Percentiles rank a stretch among this genome's conserved stretches.
phyloP scores from a whole-genome alignment of 2,113 vertebrate genomes.

The Macroglossus sobrinus region DNA sequence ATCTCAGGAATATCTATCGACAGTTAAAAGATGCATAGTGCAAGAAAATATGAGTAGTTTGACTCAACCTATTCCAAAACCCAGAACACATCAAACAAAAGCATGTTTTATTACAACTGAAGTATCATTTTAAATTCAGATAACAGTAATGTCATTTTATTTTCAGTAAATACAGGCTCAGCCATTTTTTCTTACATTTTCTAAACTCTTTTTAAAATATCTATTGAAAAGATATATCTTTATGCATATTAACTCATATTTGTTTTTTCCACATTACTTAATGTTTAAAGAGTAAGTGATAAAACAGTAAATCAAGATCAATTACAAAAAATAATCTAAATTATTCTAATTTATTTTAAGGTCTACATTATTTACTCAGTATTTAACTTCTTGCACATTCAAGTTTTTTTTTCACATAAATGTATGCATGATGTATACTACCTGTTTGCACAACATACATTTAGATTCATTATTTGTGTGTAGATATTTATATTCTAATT shows the following conservation, averaged over 20 bases:
- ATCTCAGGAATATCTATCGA: neutral
- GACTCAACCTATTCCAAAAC: neutral
- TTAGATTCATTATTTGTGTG: neutral
- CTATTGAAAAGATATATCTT: neutral
- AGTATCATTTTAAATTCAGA: neutral
- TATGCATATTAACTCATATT: neutral
- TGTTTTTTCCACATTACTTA: neutral
- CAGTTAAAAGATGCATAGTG: neutral
- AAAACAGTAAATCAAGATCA: neutral
- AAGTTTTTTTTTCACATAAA: constrained; percentile 6
- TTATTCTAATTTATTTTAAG: neutral
- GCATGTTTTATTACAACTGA: neutral
- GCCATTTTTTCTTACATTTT: neutral
- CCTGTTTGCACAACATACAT: neutral
- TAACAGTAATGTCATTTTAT: neutral
- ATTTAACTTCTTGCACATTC: neutral
- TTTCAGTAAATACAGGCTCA: neutral
- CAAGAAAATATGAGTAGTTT: neutral
- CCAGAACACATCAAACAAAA: neutral
- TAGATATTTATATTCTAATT: neutral
- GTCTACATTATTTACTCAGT: neutral
- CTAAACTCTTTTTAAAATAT: neutral
- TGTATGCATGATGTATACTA: neutral
- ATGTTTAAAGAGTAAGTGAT: neutral
- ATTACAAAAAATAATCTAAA: neutral